Conservation (phyloP, 2,113 vertebrate genomes). For the Felis chaus region DNA sequence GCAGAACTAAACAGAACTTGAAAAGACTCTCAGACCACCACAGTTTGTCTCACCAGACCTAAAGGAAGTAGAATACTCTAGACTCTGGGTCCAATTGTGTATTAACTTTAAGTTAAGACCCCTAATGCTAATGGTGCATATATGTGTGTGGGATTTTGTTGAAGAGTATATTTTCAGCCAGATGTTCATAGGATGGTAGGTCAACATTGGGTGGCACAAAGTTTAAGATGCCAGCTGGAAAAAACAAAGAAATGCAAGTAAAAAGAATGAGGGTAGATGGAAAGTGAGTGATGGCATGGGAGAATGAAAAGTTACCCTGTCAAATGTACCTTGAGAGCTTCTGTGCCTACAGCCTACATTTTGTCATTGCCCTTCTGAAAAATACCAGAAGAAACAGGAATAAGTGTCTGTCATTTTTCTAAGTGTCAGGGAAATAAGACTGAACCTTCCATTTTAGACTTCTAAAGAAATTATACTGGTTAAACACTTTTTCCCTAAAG, state of each 20-base stretch:
- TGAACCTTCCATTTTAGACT: neutral
- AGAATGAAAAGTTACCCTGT: conserved; percentile 1
- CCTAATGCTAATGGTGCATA: neutral
- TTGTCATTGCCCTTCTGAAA: conserved; percentile 28
- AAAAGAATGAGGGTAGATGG: neutral
- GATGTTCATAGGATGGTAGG: neutral
- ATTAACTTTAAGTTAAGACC: neutral
- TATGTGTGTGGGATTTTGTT: neutral
- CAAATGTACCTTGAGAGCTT: neutral
- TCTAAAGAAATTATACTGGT: conserved; percentile 32
- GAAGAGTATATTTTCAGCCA: neutral
- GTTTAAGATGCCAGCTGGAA: neutral
- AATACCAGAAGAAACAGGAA: conserved; percentile 16
- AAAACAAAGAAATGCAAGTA: neutral
- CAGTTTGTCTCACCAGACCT: neutral
- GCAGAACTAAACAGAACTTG: neutral
- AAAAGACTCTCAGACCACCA: neutral
- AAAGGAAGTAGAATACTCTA: neutral
- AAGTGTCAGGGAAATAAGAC: conserved; percentile 47
- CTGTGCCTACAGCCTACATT: neutral
- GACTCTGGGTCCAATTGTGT: neutral
- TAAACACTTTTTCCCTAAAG: conserved; percentile 1
- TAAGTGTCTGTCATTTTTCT: conserved; percentile 48
- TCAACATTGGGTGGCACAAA: neutral
- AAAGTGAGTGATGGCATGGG: neutral